phyloP scores from a whole-genome alignment of 2,797 vertebrate genomes.

The Phoxinus dragarum region DNA sequence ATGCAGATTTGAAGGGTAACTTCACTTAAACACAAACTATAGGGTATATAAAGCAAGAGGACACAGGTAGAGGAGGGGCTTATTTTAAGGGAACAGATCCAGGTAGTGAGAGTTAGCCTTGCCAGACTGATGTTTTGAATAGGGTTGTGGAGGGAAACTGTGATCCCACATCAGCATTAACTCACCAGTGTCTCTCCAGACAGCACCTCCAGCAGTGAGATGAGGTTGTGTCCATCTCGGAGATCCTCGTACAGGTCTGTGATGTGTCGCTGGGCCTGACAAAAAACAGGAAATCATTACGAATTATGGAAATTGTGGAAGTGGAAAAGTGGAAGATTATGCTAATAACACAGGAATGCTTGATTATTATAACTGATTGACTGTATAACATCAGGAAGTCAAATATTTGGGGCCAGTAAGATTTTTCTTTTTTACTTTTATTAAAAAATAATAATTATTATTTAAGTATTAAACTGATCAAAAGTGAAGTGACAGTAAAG shows the following conservation, averaged over 20 bases:
- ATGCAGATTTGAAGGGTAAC: conserved; percentile 21
- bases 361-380: not conserved
- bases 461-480: not conserved
- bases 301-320: not conserved
- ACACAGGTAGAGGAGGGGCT: conserved; percentile 1
- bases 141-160: conserved; percentile 12
- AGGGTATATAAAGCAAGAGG: conserved; percentile 9
- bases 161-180: not conserved
- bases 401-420: not conserved
- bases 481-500: not conserved
- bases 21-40: conserved; percentile 31
- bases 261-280: conserved; percentile 90
- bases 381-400: not conserved
- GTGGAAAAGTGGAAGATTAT: not conserved
- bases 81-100: conserved; percentile 33
- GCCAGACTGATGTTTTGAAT: conserved; percentile 16
- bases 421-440: not conserved
- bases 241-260: conserved; percentile 95
- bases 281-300: not conserved
- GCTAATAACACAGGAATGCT: not conserved
- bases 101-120: conserved; percentile 31
- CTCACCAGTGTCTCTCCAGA: conserved; percentile 94
- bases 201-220: conserved; percentile 94
- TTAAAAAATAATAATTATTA: not conserved
- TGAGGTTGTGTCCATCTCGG: conserved; percentile 95